Base-by-base conservation (phyloP, 2,888 invertebrate genomes). In the Drosophila percnosoma region DNA sequence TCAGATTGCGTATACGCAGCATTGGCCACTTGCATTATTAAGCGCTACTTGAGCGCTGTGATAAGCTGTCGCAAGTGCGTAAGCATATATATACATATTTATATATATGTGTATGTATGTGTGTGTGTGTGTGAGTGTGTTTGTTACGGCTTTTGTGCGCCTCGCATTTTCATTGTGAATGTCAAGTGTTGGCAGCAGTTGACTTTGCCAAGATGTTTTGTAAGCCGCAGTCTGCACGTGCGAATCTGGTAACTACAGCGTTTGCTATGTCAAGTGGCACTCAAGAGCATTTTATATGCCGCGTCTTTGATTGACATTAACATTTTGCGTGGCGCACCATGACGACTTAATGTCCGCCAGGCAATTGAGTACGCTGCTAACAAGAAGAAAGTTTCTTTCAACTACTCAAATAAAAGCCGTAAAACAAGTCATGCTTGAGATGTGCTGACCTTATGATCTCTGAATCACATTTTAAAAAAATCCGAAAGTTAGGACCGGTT, bases 11-110 rank as follows among this genome's bases (percentile, higher is more conserved):
- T 88, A 88, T 87, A 88, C 88, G 88, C 88, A 90, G 75, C 82
- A 75, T 78, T 76, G 82, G 89, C 90, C 89, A 90, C 89, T 88
- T 90, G 80, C 88, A 87, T 82, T 82, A 81, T 87, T 77, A 82
- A 83, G 87, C 82, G 67, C 82, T 73, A 68, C 82, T 72, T 67
- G 61, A 59, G 38, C 65, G 67, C 78, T 59, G 70, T 81, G 89
- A 86, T 85, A 85, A 89, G 85, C 89, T 73, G 65, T 71, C 73
- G 75, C 83, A 70, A 75, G 73, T 68, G 63, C 64, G 68, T 73
- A 45, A 34, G 42, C 45, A 34, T 58, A 38, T 53, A 11, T 61
- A 29, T 64, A 60, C 49, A n/a, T 4, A 34, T 24, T 3, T 1
- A 27, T 18, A 18, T 49, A 15, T 61, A 29, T 48, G 7, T 58